A percentile compares a stretch with the other conserved stretches of the same genome.
Conservation (phyloP, 2,888 invertebrate genomes). For the Eurytoma adleriae region DNA sequence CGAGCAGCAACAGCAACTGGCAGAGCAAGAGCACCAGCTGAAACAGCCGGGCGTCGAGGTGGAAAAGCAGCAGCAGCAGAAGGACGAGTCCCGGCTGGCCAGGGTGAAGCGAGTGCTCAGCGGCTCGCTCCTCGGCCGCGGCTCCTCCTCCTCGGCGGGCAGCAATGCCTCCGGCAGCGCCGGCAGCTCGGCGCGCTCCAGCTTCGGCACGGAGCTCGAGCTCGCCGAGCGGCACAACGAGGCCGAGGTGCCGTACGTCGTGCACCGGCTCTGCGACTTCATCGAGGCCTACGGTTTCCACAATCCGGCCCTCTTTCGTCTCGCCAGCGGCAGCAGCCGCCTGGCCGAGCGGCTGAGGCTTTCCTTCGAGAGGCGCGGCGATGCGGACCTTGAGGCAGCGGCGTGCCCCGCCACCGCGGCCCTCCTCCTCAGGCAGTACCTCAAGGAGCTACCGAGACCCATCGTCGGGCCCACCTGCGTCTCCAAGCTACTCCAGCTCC, state of each 20-base stretch:
- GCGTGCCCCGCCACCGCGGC: constrained; percentile 79
- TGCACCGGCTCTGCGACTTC: constrained; percentile 75
- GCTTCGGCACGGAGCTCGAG: constrained; percentile 72
- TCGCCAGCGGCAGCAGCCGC: constrained; percentile 78
- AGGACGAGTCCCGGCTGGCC: constrained; percentile 73
- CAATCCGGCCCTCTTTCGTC: constrained; percentile 75
- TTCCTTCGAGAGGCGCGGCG: constrained; percentile 78
- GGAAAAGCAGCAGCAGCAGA: constrained; percentile 63
- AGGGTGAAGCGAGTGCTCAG: constrained; percentile 73
- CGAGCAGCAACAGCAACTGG: constrained; percentile 66
- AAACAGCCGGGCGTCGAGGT: constrained; percentile 61
- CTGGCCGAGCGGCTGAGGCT: constrained; percentile 77
- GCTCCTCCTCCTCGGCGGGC: constrained; percentile 58
- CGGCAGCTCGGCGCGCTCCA: constrained; percentile 60
- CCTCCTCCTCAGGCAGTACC: constrained; percentile 78
- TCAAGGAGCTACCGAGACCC: constrained; percentile 78
- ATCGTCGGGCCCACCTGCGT: constrained; percentile 77
- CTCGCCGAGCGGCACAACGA: constrained; percentile 71
- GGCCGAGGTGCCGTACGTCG: constrained; percentile 74
- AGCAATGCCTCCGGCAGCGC: neutral
- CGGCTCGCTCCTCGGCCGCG: constrained; percentile 70
- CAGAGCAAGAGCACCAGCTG: neutral
- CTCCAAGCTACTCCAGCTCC: constrained; percentile 70
- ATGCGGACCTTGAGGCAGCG: constrained; percentile 77
- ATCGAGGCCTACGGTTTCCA: constrained; percentile 75